These are phyloP conservation scores for Tipula helvola DNA, from an alignment of 2,888 invertebrate genomes.

Conservation along the genomic window DNA sequence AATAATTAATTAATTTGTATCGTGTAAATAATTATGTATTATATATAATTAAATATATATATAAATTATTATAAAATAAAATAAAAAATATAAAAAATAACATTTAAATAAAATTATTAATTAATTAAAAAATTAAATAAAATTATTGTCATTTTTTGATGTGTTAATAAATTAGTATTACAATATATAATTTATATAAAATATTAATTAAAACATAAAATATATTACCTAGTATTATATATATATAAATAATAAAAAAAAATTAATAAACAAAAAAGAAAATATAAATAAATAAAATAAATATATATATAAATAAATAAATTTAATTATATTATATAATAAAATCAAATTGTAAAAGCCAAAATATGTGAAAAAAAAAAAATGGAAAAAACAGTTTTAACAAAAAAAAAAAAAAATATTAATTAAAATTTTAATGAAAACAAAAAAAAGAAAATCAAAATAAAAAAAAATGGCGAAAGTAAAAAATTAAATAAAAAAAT, in stretches of 20 bases:
- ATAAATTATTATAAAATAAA: conserved; percentile 6
- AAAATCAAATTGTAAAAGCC: conserved; percentile 15
- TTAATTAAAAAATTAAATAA: not conserved
- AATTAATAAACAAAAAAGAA: conserved; percentile 10
- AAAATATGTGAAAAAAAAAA: not conserved
- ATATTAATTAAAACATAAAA: not conserved
- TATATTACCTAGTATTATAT: not conserved
- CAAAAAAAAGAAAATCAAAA: conserved; percentile 16
- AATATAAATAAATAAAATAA: conserved; percentile 11
- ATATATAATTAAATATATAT: conserved; percentile 6
- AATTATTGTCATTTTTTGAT: not conserved
- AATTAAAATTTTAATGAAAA: conserved; percentile 14
- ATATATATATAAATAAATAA: not conserved
- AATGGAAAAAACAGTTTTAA: conserved; percentile 13
- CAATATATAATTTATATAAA: not conserved
- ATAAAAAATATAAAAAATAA: not conserved
- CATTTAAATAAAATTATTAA: not conserved
- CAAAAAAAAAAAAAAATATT: conserved; percentile 13
- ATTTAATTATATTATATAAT: conserved; percentile 17
- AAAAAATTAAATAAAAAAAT: not conserved
- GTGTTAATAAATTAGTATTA: not conserved
- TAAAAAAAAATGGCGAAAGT: conserved; percentile 12
- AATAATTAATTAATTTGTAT: not conserved
- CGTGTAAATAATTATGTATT: conserved; percentile 8
- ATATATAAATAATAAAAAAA: conserved; percentile 9